Evolutionary conservation across 2,888 invertebrate species (phyloP), one percentile per base, ranked within the genome.

Genomic region (Xylota segnis): DNA sequence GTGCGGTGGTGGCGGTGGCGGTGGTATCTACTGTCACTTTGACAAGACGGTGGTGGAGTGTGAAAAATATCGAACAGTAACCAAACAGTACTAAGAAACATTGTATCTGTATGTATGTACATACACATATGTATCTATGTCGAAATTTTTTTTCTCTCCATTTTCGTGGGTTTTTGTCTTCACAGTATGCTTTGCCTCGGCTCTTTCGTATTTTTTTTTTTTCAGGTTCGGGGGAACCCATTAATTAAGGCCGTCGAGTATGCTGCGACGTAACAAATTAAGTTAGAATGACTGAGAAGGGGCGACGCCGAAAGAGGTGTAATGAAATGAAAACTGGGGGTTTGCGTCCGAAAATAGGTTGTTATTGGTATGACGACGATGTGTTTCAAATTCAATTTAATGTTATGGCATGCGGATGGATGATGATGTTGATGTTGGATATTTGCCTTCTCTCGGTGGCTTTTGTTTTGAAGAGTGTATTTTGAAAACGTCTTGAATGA

Each of bases 151-250:
- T 45, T 52, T 59, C 50, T 10, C 37, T 78, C 40, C 54, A 23
- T 37, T 56, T 68, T 77, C 16, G 70, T 77, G 58, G 58, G 58
- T 61, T 70, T 70, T 52, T 37, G 34, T 72, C 47, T 72, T 61
- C 18, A 43, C 23, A n/a, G 23, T 40, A 23, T 32, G 32, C 50
- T n/a, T 32, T 14, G 43, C 61, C 10, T 16, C 45, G 66, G 27
- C 54, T 45, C 16, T 40, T 47, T 72, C 50, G 50, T 37, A 66
- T 37, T 47, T 78, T 75, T 65, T 45, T 66, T 70, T 71, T 47
- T 47, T 78, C 56, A 71, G 78, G 72, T 79, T 79, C 72, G 79
- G 79, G 79, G 79, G 72, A 79, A 72, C 79, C 79, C 79, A 79
- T 79, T 79, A 79, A 79, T 79, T 79, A 79, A 72, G 72, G 72